phyloP scores from a whole-genome alignment of 2,888 invertebrate species.

The Acrocera orbiculus region DNA sequence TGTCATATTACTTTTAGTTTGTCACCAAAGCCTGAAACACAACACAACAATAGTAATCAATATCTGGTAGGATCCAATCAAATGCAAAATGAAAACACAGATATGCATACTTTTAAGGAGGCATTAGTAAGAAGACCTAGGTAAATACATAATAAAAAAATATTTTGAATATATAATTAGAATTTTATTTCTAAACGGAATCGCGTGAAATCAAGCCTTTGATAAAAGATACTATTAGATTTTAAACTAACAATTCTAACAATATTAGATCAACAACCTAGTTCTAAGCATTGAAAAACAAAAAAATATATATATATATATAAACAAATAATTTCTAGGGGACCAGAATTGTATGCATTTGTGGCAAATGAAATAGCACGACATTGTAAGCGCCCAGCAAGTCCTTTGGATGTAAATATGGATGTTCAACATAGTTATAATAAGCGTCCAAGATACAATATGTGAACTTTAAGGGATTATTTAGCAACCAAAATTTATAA shows the following conservation, averaged over 20 bases:
- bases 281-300: background rate
- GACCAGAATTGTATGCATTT: constrained; percentile 49
- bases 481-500: too few relatives aligned
- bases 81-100: constrained; percentile 32
- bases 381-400: constrained; percentile 50
- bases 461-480: too few relatives aligned
- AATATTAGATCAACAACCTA: background rate
- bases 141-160: too few relatives aligned
- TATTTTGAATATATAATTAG: background rate
- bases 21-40: constrained; percentile 36
- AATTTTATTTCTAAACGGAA: constrained; percentile 20
- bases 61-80: constrained; percentile 11
- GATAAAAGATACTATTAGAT: too few relatives aligned
- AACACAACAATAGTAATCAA: constrained; percentile 25
- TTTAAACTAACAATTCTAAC: background rate
- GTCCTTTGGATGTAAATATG: constrained; percentile 55
- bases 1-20: constrained; percentile 21
- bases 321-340: constrained; percentile 16
- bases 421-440: constrained; percentile 53
- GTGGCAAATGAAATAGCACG: constrained; percentile 55
- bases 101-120: constrained; percentile 56
- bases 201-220: too few relatives aligned
- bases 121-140: constrained; percentile 42
- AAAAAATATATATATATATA: too few relatives aligned
- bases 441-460: constrained; percentile 56